Base-by-base conservation (phyloP, 2,797 vertebrate species). In the Tenualosa thibaudeaui region DNA sequence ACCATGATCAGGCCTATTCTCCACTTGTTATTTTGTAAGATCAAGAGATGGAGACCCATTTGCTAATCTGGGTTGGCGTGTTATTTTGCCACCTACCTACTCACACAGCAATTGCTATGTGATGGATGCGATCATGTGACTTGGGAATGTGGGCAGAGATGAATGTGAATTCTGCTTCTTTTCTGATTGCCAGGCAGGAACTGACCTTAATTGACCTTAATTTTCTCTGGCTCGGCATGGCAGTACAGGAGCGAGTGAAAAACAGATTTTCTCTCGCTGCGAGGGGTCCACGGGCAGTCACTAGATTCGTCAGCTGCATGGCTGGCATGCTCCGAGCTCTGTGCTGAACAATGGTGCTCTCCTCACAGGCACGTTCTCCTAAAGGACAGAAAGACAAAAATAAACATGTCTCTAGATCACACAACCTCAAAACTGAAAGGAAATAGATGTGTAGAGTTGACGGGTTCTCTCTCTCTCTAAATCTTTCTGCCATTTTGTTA, bases 161-260 rank as follows among this genome's bases (percentile, higher is more conserved):
- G n/a, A 1, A 24, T 62, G 58, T 24, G 22, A 24, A 82, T 89
- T 87, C 81, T 83, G 81, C 37, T 43, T 19, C 17, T 37, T 43
- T 46, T 78, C 40, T 56, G 71, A 78, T 46, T 78, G 71, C 71
- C 71, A 78, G 40, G 71, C 71, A 78, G 71, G 71, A n/a, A 43
- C 19, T 78, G 71, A 78, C 71, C 71, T 78, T 78, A 78, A 78
- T 78, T 78, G 71, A 78, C 71, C 71, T 78, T 46, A 78, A 78
- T 46, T 78, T 46, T 43, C 5, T 8, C 37, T 8, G 71, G 71
- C 71, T 78, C 15, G 15, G 37, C 71, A 6, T 17, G 71, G 37
- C 19, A 5, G 37, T 22, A 40, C 40, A 43, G 17, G 37, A 46
- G 37, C 15, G 17, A 78, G 71, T 46, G 40, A 78, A 78, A 8